Base-by-base conservation (phyloP, 1,140 invertebrate genomes). In the Druon quercuslanigerum region DNA sequence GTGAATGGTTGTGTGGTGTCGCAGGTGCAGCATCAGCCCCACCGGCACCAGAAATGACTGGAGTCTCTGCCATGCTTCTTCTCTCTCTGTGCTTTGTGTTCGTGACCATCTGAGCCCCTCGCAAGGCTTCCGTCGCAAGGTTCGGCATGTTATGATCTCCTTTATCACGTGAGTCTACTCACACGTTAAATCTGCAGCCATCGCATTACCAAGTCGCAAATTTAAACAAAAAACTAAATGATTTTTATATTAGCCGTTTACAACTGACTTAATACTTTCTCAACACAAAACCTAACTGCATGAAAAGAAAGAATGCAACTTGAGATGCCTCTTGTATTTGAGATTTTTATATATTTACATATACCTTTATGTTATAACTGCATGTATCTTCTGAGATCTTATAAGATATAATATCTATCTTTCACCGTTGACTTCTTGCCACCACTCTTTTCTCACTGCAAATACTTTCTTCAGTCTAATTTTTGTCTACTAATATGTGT, bases 81-180 rank as follows among this genome's bases (percentile, higher is more conserved):
- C 91, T 92, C 85, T 91, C 88, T 92, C 91, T 92, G 88, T 92
- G 90, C 90, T 92, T 92, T 92, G 87, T 91, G 88, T 89, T 91
- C 90, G 90, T 91, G 90, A 88, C 89, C 89, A 87, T 90, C 89
- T 92, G 90, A 92, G 91, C 88, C 90, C 87, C 86, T 40, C 60
- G 33, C 25, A 89, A 90, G 87, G 88, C 87, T 89, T 88, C 85
- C 83, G 86, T 66, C 60, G 60, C 60, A 89, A 86, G 88, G 86
- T 89, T 87, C 87, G 88, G 88, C 90, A 91, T 90, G 88, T 84
- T 88, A 91, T 89, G 88, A 91, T 87, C 86, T 89, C 87, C 88
- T 88, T 85, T 87, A 89, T 88, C 90, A 91, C 90, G 90, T 92
- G 90, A 91, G 90, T 91, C 85, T 82, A 86, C 88, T 90, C 90